Conservation (phyloP, 1,140 invertebrate genomes). For the Apis dorsata region DNA sequence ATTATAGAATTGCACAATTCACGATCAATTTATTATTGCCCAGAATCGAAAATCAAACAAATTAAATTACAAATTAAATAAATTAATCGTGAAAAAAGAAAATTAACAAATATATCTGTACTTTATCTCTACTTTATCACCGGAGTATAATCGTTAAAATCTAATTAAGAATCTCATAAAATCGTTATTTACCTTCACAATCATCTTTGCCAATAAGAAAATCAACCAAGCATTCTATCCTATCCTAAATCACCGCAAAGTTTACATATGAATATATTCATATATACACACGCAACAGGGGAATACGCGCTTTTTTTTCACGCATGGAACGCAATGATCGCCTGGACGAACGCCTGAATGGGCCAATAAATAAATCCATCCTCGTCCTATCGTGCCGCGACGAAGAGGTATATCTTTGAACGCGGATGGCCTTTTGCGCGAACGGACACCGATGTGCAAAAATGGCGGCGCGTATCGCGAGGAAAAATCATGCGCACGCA, state of each 20-base stretch:
- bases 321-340: slow-evolving; percentile 4
- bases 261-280: too few species aligned
- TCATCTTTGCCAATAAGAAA: neutral
- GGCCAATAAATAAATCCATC: slow-evolving; percentile 45
- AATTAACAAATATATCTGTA: too few species aligned
- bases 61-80: too few species aligned
- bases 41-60: too few species aligned
- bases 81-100: too few species aligned
- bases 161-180: neutral
- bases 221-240: neutral
- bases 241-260: neutral
- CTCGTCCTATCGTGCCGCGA: neutral
- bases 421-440: slow-evolving; percentile 17
- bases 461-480: slow-evolving; percentile 8
- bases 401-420: neutral
- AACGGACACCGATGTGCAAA: neutral
- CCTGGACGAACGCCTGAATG: slow-evolving; percentile 15
- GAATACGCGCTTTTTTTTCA: neutral
- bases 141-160: neutral
- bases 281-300: neutral
- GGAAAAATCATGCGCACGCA: slow-evolving; percentile 37
- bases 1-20: neutral
- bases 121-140: too few species aligned
- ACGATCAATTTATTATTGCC: too few species aligned
- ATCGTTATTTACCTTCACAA: neutral